A percentile compares a stretch with the other conserved stretches of the same genome.
phyloP scores from a whole-genome alignment of 2,797 vertebrate genomes.

The Gambelia wislizenii region DNA sequence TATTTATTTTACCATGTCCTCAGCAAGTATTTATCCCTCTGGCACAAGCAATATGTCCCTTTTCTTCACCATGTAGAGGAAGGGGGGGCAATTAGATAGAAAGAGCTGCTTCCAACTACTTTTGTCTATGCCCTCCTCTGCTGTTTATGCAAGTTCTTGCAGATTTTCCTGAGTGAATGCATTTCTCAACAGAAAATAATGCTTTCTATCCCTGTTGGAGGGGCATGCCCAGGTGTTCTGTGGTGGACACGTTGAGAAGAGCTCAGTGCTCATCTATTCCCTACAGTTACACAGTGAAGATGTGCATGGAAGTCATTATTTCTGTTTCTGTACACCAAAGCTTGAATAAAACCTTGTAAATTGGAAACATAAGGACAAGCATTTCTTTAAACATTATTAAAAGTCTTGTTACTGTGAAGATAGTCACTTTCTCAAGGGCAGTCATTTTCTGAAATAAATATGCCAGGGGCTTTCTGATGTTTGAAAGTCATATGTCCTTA shows the following conservation, averaged over 20 bases:
- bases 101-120: neutral
- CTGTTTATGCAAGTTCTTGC: neutral
- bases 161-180: neutral
- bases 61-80: neutral
- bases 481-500: neutral
- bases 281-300: neutral
- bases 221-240: no score
- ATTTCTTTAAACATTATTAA: neutral
- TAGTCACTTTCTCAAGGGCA: neutral
- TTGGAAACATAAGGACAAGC: neutral
- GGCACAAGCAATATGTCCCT: neutral
- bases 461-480: neutral
- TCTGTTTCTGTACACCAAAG: neutral
- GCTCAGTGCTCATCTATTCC: neutral
- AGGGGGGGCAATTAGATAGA: neutral
- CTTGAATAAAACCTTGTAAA: neutral
- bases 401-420: neutral
- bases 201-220: neutral
- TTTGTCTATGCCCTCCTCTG: neutral
- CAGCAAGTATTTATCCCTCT: neutral
- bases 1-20: neutral
- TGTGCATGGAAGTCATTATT: neutral
- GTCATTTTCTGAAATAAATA: neutral
- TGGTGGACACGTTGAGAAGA: neutral
- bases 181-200: neutral